Evolutionary conservation across 2,113 vertebrate genomes (phyloP).

Genomic region (Stigmatopora nigra): DNA sequence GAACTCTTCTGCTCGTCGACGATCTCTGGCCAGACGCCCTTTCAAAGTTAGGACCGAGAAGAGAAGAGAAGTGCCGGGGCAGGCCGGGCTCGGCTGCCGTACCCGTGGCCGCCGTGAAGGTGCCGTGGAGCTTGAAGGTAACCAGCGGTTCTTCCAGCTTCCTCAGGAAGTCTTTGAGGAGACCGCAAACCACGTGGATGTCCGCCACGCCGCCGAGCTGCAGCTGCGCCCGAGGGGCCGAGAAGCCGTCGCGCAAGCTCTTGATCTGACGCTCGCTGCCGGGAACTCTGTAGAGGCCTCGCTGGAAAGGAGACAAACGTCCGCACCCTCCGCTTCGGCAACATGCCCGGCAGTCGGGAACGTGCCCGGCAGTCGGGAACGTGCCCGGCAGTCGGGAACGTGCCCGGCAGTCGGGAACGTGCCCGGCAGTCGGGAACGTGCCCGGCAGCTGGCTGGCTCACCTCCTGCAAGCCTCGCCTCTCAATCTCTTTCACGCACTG

Average conservation of each 20-base stretch:
- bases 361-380: too few relatives aligned
- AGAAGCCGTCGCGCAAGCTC: slow-evolving; percentile 70
- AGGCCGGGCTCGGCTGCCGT: not conserved
- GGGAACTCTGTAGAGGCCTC: slow-evolving; percentile 76
- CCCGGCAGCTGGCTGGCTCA: slow-evolving; percentile 14
- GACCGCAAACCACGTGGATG: slow-evolving; percentile 78
- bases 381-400: too few relatives aligned
- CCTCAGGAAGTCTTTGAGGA: slow-evolving; percentile 82
- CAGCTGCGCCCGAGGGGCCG: slow-evolving; percentile 44
- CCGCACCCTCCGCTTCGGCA: not conserved
- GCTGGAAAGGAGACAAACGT: slow-evolving; percentile 45
- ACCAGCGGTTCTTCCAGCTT: slow-evolving; percentile 77
- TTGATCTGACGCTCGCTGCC: slow-evolving; percentile 70
- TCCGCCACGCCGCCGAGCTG: slow-evolving; percentile 66
- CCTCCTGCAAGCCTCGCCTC: slow-evolving; percentile 75
- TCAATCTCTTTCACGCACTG: slow-evolving; percentile 82
- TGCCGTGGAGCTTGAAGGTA: slow-evolving; percentile 75
- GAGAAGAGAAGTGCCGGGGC: too few relatives aligned
- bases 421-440: too few relatives aligned
- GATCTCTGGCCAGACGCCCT: slow-evolving; percentile 55
- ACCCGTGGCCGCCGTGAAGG: slow-evolving; percentile 77
- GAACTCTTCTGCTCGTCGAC: slow-evolving; percentile 51
- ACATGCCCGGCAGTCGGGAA: too few relatives aligned
- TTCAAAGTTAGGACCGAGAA: not conserved
- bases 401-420: too few relatives aligned